A percentile compares a stretch with the other conserved stretches of the same genome.
Conservation (phyloP, 2,113 vertebrate genomes). For the Boulengeromyrus knoepffleri region DNA sequence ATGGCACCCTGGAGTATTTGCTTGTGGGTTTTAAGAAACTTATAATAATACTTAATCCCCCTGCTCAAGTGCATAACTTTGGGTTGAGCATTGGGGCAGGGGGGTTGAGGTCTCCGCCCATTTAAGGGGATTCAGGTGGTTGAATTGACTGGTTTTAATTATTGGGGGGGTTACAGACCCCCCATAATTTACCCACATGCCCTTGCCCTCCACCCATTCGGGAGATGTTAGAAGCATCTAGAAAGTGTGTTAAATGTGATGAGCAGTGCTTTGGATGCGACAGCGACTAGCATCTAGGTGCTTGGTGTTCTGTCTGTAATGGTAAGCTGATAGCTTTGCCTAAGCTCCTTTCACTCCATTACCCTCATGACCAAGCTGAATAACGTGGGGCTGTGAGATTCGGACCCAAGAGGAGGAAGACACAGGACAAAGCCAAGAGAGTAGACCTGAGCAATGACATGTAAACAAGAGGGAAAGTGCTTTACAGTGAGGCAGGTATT, state of each 20-base stretch:
- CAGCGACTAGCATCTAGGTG: background rate
- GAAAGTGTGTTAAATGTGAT: background rate
- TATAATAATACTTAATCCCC: conserved; percentile 33
- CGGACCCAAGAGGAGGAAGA: background rate
- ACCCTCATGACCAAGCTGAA: background rate
- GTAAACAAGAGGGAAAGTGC: background rate
- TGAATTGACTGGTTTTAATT: background rate
- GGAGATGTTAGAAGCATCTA: background rate
- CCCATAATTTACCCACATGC: background rate
- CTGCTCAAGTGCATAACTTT: background rate
- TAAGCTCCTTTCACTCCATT: background rate
- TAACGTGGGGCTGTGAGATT: background rate
- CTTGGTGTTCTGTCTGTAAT: background rate
- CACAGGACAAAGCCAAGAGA: background rate
- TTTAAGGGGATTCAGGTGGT: background rate
- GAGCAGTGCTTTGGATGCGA: background rate
- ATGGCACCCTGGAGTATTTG: conserved; percentile 33
- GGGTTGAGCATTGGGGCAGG: background rate
- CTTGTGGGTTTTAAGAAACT: conserved; percentile 33
- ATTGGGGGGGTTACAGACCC: background rate
- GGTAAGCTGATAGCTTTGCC: background rate
- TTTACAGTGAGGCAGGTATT: background rate
- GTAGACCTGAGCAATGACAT: background rate
- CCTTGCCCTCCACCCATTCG: background rate
- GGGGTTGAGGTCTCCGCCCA: background rate